A percentile compares a stretch with the other conserved stretches of the same genome.
Evolutionary conservation across 2,797 vertebrate species (phyloP).

Genomic region (Menidia menidia): DNA sequence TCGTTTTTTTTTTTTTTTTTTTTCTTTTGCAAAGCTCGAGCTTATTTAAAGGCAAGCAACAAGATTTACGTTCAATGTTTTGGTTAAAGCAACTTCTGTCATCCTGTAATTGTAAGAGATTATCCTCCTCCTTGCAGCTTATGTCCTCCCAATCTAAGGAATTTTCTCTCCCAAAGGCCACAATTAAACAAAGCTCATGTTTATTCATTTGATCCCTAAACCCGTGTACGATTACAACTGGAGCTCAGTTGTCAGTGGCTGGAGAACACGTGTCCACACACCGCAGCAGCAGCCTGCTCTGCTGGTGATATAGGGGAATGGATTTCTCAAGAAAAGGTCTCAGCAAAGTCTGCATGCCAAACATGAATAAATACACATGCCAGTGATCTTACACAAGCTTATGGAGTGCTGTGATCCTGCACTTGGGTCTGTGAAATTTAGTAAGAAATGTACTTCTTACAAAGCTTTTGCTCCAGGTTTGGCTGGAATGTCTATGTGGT

Average conservation of each 20-base stretch:
- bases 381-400: slow-evolving; percentile 32
- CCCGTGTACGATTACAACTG: slow-evolving; percentile 57
- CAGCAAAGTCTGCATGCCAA: slow-evolving; percentile 27
- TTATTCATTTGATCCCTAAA: slow-evolving; percentile 74
- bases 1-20: neutral
- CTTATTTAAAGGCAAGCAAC: slow-evolving; percentile 40
- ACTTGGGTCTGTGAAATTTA: slow-evolving; percentile 16
- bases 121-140: slow-evolving; percentile 68
- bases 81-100: slow-evolving; percentile 61
- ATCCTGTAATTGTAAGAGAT: slow-evolving; percentile 71
- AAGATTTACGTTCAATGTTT: slow-evolving; percentile 55
- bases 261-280: slow-evolving; percentile 57
- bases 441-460: slow-evolving; percentile 12
- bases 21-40: slow-evolving; percentile 5
- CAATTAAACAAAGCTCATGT: slow-evolving; percentile 73
- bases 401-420: slow-evolving; percentile 20
- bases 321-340: slow-evolving; percentile 39
- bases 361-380: slow-evolving; percentile 43
- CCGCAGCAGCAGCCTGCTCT: slow-evolving; percentile 58
- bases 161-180: slow-evolving; percentile 46
- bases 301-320: slow-evolving; percentile 34
- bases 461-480: slow-evolving; percentile 11
- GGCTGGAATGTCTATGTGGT: slow-evolving; percentile 8
- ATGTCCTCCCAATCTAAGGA: slow-evolving; percentile 37
- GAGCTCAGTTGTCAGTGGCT: slow-evolving; percentile 53